phyloP scores from a whole-genome alignment of 2,113 vertebrate species.

The Loxodonta africana region DNA sequence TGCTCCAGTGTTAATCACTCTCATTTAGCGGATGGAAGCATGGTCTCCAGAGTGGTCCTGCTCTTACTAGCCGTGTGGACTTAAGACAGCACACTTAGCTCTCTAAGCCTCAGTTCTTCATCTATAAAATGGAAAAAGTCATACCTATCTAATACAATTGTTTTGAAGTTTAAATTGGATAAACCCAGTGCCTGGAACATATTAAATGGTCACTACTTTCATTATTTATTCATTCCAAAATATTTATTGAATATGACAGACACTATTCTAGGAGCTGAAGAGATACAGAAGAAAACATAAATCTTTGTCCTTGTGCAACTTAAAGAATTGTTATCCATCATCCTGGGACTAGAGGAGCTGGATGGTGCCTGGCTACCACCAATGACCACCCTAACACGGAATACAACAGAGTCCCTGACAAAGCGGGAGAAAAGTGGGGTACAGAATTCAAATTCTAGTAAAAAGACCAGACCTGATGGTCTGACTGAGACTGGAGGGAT shows the following conservation, averaged over 20 bases:
- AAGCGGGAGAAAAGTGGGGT: no score
- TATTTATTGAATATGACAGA: conserved; percentile 4
- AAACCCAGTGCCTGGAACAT: neutral
- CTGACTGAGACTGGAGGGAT: no score
- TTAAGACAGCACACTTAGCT: neutral
- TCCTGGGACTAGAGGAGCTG: no score
- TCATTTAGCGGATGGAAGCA: neutral
- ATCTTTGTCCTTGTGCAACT: neutral
- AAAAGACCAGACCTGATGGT: no score
- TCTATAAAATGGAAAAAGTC: conserved; percentile 23
- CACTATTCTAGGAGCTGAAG: neutral
- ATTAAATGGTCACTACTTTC: neutral
- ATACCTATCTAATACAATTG: neutral
- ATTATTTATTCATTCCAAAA: conserved; percentile 3
- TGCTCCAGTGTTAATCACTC: neutral
- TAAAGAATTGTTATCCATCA: neutral
- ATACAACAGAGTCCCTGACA: no score
- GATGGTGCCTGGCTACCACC: no score
- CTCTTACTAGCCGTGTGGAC: neutral
- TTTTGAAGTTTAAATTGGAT: conserved; percentile 44
- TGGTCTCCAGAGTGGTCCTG: neutral
- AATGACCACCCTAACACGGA: no score
- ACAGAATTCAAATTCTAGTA: no score
- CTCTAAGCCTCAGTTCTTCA: neutral
- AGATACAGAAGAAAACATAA: neutral